These are phyloP conservation scores for Patella caerulea DNA, from an alignment of 2,888 invertebrate genomes.

Conservation along the genomic window DNA sequence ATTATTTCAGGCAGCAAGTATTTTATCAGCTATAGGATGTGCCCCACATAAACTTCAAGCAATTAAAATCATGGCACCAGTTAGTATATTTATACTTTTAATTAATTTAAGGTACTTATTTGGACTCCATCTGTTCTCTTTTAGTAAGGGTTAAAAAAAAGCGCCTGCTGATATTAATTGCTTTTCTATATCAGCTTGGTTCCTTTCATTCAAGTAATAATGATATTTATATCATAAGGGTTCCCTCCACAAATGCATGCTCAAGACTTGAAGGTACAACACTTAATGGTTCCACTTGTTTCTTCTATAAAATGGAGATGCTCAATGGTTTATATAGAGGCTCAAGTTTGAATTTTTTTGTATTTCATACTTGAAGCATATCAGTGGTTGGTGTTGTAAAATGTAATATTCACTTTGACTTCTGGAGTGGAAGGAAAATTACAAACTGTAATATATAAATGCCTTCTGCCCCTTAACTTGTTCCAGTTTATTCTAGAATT, in stretches of 20 bases:
- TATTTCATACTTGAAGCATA: no score
- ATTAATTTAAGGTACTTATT: background rate
- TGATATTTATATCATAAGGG: no score
- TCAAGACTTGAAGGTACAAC: no score
- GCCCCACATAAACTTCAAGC: conserved; percentile 67
- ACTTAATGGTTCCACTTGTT: no score
- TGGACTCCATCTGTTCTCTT: background rate
- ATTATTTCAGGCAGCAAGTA: conserved; percentile 58
- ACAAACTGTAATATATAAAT: background rate
- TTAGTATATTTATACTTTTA: conserved; percentile 44
- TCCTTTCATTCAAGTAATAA: no score
- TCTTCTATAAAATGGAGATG: no score
- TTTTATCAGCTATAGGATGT: conserved; percentile 64
- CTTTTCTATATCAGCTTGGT: background rate
- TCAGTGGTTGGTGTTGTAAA: no score
- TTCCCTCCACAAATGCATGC: no score
- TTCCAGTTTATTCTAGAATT: background rate
- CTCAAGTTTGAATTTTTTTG: no score
- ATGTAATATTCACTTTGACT: background rate
- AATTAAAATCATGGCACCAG: conserved; percentile 67
- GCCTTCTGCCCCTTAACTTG: background rate
- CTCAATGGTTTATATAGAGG: no score
- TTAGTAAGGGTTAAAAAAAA: background rate
- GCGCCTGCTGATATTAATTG: background rate
- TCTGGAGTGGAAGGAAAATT: background rate